Evolutionary conservation across 1,140 invertebrate genomes (phyloP).

Genomic region (Lordiphosa clarofinis): DNA sequence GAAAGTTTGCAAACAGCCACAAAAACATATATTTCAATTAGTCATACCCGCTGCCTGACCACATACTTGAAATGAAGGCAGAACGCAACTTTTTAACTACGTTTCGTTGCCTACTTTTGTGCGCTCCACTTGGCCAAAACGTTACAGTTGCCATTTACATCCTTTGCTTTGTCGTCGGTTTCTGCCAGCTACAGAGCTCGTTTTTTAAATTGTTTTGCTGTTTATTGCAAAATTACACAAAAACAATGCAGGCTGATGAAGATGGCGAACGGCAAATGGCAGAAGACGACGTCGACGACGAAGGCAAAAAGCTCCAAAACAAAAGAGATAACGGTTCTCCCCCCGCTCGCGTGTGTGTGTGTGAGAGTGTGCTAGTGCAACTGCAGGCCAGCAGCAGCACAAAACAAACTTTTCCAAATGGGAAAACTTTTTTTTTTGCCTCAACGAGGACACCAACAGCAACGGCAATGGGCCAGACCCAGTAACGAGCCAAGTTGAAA

Average conservation of each 20-base stretch:
- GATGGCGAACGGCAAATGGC: constrained; percentile 29
- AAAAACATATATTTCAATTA: constrained; percentile 61
- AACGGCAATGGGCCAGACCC: constrained; percentile 15
- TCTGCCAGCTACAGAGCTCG: constrained; percentile 10
- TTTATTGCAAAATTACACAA: constrained; percentile 78
- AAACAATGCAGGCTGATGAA: constrained; percentile 74
- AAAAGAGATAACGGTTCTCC: constrained; percentile 50
- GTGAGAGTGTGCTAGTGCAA: constrained; percentile 42
- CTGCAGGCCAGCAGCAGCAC: constrained; percentile 51
- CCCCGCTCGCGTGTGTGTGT: constrained; percentile 9
- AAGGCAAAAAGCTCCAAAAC: constrained; percentile 49
- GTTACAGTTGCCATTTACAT: constrained; percentile 40
- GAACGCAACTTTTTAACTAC: constrained; percentile 47
- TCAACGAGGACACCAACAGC: neutral
- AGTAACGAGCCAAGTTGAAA: constrained; percentile 76
- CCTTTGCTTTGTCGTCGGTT: constrained; percentile 58
- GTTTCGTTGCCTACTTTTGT: constrained; percentile 46
- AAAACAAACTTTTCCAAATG: constrained; percentile 73
- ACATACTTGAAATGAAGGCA: constrained; percentile 42
- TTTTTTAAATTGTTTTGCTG: constrained; percentile 74
- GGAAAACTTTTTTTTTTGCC: constrained; percentile 63
- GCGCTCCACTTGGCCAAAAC: constrained; percentile 68
- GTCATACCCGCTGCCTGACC: no score
- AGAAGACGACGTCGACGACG: constrained; percentile 16
- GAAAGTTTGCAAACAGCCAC: no score